A percentile compares a stretch with the other conserved stretches of the same genome.
Conservation (phyloP, 2,113 vertebrate genomes). For the Rhadina sibilatrix region DNA sequence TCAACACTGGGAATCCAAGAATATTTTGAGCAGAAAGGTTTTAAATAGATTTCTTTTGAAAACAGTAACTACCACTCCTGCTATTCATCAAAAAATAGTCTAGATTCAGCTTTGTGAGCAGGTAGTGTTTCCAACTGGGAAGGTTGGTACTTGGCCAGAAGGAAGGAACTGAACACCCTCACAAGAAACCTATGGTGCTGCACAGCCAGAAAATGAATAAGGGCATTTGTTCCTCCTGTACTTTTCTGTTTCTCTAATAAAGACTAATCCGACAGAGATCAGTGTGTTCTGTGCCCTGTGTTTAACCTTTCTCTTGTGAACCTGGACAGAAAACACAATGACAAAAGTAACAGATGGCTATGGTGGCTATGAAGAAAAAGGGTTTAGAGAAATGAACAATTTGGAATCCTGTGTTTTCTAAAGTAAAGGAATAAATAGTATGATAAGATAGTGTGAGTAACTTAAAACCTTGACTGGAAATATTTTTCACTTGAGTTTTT, state of each 20-base stretch:
- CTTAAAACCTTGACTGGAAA: background rate
- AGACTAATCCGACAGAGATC: background rate
- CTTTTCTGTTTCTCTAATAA: background rate
- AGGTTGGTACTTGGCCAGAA: background rate
- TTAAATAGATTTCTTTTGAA: background rate
- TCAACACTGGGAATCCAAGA: background rate
- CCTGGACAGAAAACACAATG: background rate
- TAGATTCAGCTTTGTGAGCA: background rate
- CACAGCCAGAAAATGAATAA: background rate
- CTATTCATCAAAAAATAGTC: background rate
- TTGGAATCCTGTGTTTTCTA: background rate
- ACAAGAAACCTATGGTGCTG: background rate
- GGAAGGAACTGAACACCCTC: background rate
- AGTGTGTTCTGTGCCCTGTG: background rate
- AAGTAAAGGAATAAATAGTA: background rate
- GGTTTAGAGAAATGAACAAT: background rate
- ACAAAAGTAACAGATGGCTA: background rate
- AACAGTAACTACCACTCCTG: background rate
- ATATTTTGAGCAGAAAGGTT: background rate
- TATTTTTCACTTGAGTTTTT: background rate
- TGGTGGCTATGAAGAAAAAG: background rate
- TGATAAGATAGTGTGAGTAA: background rate
- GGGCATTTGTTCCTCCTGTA: background rate
- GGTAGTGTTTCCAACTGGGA: accelerated
- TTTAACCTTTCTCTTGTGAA: background rate